Base-by-base conservation (phyloP, 2,797 vertebrate genomes). In the Myotis findleyi region DNA sequence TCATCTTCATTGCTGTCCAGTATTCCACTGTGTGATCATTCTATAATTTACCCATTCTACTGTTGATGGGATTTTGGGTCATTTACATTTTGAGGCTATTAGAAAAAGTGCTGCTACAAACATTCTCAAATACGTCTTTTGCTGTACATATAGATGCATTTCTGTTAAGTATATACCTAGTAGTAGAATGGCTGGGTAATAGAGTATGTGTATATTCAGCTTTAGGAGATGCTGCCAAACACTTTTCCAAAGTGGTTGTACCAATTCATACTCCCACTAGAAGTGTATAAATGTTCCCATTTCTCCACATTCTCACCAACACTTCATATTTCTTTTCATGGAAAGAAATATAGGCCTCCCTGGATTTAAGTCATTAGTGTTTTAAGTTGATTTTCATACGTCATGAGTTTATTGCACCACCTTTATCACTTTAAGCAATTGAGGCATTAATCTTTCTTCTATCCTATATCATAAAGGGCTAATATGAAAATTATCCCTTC, bases 391-490 rank as follows among this genome's bases (percentile, higher is more conserved):
- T 79, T 92, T 80, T 69, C 71, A 79, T 41, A 38, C 27, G 11
- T 87, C 25, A 73, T 36, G 33, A 81, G n/a, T 66, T 87, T 55
- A 84, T 47, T 53, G 30, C n/a, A 55, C 7, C 55, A 36, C 41
- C 81, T 93, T 20, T 73, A 59, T 51, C 27, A 96, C n/a, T 96
- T 94, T 87, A 87, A 92, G 18, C 14, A 49, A 95, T 12, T 25
- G n/a, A 82, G 18, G n/a, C n/a, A 68, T 79, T 80, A 68, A 33
- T 51, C 23, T 85, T 76, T 62, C 55, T 55, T 55, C 20, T 55
- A 55, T 55, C 20, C 53, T 23, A 55, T 21, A 9, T 59, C 12
- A 27, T 59, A 59, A 59, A 59, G 27, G 23, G 10, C 4, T 27
- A 59, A 27, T 59, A 27, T 59, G 23, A 4, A 59, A 59, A 59